Evolutionary conservation across 2,113 vertebrate genomes (phyloP).

Genomic region (Bos indicus): DNA sequence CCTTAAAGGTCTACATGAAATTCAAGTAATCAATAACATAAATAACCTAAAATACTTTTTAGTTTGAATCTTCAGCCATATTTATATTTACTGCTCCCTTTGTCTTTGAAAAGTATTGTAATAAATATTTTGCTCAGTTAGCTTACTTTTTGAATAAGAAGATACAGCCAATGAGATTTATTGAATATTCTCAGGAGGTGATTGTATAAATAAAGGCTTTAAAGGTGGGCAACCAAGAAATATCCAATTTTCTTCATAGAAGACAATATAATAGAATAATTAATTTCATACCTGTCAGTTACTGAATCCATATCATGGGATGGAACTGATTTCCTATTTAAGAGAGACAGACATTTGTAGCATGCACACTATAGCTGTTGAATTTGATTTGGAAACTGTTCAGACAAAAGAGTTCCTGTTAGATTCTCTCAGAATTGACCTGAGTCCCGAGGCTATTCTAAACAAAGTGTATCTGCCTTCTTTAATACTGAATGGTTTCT

Average conservation of each 20-base stretch:
- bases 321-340: neutral
- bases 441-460: neutral
- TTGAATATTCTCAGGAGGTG: slow-evolving; percentile 1
- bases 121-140: neutral
- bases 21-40: neutral
- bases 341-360: neutral
- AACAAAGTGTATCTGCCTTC: neutral
- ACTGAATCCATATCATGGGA: neutral
- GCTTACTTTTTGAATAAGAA: neutral
- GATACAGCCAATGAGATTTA: neutral
- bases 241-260: neutral
- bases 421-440: neutral
- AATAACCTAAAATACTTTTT: neutral
- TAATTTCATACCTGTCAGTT: slow-evolving; percentile 8
- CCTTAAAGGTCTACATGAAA: neutral
- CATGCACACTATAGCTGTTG: neutral
- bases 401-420: neutral
- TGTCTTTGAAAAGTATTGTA: neutral
- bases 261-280: neutral
- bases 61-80: neutral
- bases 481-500: neutral
- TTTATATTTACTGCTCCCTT: neutral
- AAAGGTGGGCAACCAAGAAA: neutral
- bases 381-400: neutral
- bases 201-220: neutral